Conservation (phyloP, 2,797 vertebrate genomes). For the Alfaro cultratus region DNA sequence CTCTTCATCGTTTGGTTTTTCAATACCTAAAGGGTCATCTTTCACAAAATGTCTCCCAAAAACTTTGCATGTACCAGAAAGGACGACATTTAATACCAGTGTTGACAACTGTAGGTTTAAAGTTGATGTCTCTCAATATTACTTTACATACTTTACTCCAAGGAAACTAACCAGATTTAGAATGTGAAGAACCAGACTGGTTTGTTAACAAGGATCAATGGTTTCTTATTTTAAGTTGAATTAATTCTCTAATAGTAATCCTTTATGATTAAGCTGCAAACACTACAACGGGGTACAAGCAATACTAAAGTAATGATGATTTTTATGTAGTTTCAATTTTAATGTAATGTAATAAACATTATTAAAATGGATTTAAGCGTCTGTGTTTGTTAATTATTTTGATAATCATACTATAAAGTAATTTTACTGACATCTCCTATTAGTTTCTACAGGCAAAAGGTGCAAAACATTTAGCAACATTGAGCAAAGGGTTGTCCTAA, state of each 20-base stretch:
- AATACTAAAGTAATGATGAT: background rate
- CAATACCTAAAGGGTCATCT: background rate
- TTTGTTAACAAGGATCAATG: background rate
- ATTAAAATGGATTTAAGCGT: background rate
- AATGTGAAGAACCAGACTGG: background rate
- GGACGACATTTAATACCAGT: background rate
- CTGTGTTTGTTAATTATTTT: conserved; percentile 6
- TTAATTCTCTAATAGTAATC: background rate
- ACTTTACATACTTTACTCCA: background rate
- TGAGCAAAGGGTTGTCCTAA: background rate
- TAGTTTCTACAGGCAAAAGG: conserved; percentile 14
- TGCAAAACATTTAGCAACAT: conserved; percentile 33
- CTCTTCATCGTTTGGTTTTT: background rate
- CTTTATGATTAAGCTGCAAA: background rate
- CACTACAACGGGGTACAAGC: background rate
- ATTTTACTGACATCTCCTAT: background rate
- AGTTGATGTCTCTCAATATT: background rate
- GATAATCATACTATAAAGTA: background rate
- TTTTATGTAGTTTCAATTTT: background rate
- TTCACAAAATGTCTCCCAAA: background rate
- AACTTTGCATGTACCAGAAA: background rate
- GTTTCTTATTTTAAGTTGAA: background rate
- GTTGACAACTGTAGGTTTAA: background rate
- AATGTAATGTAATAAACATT: background rate
- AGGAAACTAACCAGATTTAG: background rate